These are phyloP conservation scores for Sericinus montela DNA, from an alignment of 2,888 invertebrate species.

Conservation along the genomic window DNA sequence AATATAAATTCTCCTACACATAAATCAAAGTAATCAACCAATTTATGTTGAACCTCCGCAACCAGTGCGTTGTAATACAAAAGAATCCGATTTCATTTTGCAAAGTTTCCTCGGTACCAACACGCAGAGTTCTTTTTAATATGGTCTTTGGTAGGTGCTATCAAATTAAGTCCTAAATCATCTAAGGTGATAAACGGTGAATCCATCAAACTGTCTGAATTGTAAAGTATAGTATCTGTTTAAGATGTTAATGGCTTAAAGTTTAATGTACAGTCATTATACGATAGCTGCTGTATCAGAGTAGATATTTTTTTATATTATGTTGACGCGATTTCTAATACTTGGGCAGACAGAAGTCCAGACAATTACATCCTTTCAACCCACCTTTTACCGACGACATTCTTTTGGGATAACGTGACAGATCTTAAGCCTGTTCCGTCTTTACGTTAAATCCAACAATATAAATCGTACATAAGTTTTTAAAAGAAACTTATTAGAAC, in stretches of 20 bases:
- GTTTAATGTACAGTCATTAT: conserved; percentile 8
- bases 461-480: too few relatives aligned
- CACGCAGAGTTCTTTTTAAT: not conserved
- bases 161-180: conserved; percentile 17
- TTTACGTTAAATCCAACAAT: too few relatives aligned
- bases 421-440: too few relatives aligned
- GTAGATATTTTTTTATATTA: not conserved
- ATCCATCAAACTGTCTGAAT: conserved; percentile 17
- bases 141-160: conserved; percentile 2
- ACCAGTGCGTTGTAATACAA: not conserved
- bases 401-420: too few relatives aligned
- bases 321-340: too few relatives aligned
- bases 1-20: not conserved
- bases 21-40: not conserved
- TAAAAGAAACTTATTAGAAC: too few relatives aligned
- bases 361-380: too few relatives aligned
- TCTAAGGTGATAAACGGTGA: conserved; percentile 6
- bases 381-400: too few relatives aligned
- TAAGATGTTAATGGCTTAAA: conserved; percentile 8
- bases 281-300: not conserved
- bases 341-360: too few relatives aligned
- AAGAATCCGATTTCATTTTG: not conserved
- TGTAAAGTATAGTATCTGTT: conserved; percentile 4
- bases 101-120: not conserved
- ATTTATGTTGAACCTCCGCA: not conserved